Percentiles rank a stretch among this genome's conserved stretches.
Conservation (phyloP, 2,113 vertebrate species). For the Cinclus mexicanus region DNA sequence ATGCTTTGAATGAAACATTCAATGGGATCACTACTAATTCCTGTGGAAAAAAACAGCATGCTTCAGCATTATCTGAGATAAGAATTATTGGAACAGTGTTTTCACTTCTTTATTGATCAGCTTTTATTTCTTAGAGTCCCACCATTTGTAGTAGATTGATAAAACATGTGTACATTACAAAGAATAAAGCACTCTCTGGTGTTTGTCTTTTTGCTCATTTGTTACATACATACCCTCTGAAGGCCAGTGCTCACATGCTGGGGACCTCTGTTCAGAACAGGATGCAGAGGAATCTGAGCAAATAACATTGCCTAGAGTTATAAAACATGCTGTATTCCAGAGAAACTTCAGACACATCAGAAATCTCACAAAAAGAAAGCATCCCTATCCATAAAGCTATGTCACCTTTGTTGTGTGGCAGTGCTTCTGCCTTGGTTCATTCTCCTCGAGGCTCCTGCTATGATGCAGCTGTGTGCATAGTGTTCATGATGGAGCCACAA, state of each 20-base stretch:
- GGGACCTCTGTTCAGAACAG: not conserved
- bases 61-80: not conserved
- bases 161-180: not conserved
- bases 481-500: not conserved
- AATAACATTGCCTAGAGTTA: not conserved
- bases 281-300: not conserved
- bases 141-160: not conserved
- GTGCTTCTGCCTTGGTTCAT: not conserved
- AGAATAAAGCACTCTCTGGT: not conserved
- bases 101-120: not conserved
- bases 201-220: not conserved
- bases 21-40: not conserved
- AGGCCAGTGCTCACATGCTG: not conserved
- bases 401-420: not conserved
- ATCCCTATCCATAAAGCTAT: not conserved
- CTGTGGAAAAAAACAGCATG: not conserved
- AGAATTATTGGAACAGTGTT: not conserved
- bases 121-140: not conserved
- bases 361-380: not conserved
- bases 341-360: not conserved
- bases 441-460: not conserved
- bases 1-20: not conserved
- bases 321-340: not conserved
- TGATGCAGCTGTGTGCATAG: not conserved
- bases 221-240: fast-evolving